A percentile compares a stretch with the other conserved stretches of the same genome.
These are phyloP conservation scores for Verasper variegatus DNA, from an alignment of 2,113 vertebrate genomes.

Conservation along the genomic window DNA sequence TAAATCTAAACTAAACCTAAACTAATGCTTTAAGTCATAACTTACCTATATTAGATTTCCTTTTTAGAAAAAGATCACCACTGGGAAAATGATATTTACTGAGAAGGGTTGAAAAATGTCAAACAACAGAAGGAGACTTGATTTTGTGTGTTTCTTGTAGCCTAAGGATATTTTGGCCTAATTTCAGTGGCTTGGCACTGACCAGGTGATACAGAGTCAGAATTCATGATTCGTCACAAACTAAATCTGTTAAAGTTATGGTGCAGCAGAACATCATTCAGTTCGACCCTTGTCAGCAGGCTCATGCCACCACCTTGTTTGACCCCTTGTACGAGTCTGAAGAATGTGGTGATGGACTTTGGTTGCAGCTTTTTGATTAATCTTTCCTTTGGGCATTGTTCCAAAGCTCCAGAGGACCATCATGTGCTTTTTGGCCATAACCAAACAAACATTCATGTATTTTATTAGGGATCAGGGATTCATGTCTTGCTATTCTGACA, in stretches of 20 bases:
- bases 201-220: background rate
- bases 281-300: background rate
- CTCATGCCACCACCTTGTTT: conserved; percentile 3
- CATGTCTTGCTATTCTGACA: conserved; percentile 31
- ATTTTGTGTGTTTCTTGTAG: background rate
- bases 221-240: background rate
- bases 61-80: no score
- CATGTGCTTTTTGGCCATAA: conserved; percentile 53
- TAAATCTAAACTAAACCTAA: background rate
- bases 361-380: conserved; percentile 30
- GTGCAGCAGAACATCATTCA: conserved; percentile 4
- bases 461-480: conserved; percentile 33
- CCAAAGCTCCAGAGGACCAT: conserved; percentile 48
- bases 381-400: conserved; percentile 44
- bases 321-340: conserved; percentile 9
- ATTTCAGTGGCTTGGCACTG: background rate
- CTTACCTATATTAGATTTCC: background rate
- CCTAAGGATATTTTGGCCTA: background rate
- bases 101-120: background rate
- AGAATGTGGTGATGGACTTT: conserved; percentile 29
- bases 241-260: background rate
- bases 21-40: background rate
- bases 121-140: background rate
- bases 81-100: background rate
- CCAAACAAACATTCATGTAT: conserved; percentile 38